Evolutionary conservation across 2,888 invertebrate species (phyloP).

Genomic region (Ypsolopha scabrella): DNA sequence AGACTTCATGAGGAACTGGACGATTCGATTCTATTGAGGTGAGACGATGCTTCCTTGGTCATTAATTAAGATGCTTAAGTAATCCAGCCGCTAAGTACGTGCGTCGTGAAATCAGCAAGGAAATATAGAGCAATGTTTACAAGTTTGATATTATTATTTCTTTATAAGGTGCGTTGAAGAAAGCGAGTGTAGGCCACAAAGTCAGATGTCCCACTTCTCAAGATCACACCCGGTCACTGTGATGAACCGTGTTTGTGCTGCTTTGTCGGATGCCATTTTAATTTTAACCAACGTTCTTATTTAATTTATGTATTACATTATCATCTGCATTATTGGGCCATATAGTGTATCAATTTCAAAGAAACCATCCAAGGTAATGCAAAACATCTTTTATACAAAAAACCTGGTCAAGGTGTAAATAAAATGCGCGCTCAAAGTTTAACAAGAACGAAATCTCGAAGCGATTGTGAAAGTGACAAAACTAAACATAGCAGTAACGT

Average conservation of each 20-base stretch:
- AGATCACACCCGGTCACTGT: conserved; percentile 43
- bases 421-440: background rate
- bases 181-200: conserved; percentile 50
- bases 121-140: conserved; percentile 4
- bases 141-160: conserved; percentile 8
- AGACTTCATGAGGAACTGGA: conserved; percentile 54
- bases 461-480: conserved; percentile 5
- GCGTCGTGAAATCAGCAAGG: no score
- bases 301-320: conserved; percentile 3
- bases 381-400: background rate
- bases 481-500: conserved; percentile 3
- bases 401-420: conserved; percentile 1
- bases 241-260: conserved; percentile 44
- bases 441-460: background rate
- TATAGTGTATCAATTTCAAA: no score
- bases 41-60: conserved; percentile 12
- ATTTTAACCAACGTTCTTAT: conserved; percentile 17
- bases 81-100: background rate
- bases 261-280: conserved; percentile 30
- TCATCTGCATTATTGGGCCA: no score
- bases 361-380: background rate
- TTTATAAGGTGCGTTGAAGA: conserved; percentile 18
- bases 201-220: conserved; percentile 56
- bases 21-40: conserved; percentile 38
- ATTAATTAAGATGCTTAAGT: background rate